Evolutionary conservation across 2,888 invertebrate species (phyloP), one percentile per base, ranked within the genome.

Genomic region (Leptopilina drosophilae): DNA sequence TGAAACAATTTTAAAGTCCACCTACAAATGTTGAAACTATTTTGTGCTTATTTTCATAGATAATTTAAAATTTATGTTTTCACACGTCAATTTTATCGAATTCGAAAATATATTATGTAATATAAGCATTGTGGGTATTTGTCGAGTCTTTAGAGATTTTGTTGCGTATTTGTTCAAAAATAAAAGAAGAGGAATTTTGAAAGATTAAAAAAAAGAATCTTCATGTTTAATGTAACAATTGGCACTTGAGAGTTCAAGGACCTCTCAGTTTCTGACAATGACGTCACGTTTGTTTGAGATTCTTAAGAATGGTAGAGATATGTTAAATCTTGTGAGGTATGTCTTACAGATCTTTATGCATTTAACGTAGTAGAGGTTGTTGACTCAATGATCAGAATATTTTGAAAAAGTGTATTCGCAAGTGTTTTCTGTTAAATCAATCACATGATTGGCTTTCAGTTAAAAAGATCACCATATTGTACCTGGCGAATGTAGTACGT

Each of bases 201-300:
- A 49, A 49, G 49, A 49, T 7, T 9, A 46, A 49, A 11, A 49
- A 49, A 9, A 49, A 49, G 49, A 49, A 12, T 49, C 46, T n/a
- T 59, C 62, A 62, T 62, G 15, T 62, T 62, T 62, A 62, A 62
- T 62, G 62, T 62, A 62, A 62, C 62, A 62, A 62, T 62, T 62
- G 15, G 8, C 62, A 62, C 62, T 20, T 7, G 62, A 20, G 20
- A 62, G 62, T 62, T 62, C 15, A 9, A 20, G 9, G 62, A 62
- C 62, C 62, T 62, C 9, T 62, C 3, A 62, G 62, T 62, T 62
- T 62, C 62, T 62, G 62, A 15, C 62, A 62, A 15, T 62, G 62
- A 62, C 62, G 62, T 62, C 62, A 62, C 7, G 15, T 15, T 62
- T 62, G 62, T 62, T 62, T 62, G 62, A 62, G 9, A n/a, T 62